Conservation (phyloP, 2,888 invertebrate genomes). For the Agrotis puta region DNA sequence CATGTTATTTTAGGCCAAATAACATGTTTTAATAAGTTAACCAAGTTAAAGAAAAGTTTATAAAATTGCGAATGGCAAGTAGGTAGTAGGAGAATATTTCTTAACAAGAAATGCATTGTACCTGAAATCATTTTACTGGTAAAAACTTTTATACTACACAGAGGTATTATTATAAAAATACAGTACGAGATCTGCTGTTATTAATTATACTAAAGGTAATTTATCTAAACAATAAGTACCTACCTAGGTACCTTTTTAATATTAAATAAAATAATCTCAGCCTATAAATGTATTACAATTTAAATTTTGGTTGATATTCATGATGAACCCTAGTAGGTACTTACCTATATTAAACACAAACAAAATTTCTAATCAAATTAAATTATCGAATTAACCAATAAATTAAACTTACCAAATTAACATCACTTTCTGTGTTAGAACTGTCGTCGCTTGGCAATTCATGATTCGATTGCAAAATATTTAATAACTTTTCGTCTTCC, state of each 20-base stretch:
- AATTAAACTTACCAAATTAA: constrained; percentile 22
- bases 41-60: background rate
- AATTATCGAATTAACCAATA: constrained; percentile 6
- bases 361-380: constrained; percentile 6
- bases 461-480: constrained; percentile 23
- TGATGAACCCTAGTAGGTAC: constrained; percentile 6
- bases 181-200: constrained; percentile 3
- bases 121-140: background rate
- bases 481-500: constrained; percentile 15
- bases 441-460: constrained; percentile 21
- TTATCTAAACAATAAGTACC: background rate
- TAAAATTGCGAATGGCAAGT: background rate
- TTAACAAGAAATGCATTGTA: background rate
- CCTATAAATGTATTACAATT: background rate
- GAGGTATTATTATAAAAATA: background rate
- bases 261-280: background rate
- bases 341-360: constrained; percentile 10
- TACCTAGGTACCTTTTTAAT: constrained; percentile 3
- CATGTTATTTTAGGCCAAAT: constrained; percentile 1
- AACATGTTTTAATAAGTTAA: constrained; percentile 1
- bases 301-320: constrained; percentile 3
- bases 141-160: constrained; percentile 1
- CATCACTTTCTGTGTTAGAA: constrained; percentile 19
- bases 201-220: background rate
- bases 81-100: background rate